Evolutionary conservation across 2,113 vertebrate species (phyloP).

Genomic region (Catharus fuscescens): DNA sequence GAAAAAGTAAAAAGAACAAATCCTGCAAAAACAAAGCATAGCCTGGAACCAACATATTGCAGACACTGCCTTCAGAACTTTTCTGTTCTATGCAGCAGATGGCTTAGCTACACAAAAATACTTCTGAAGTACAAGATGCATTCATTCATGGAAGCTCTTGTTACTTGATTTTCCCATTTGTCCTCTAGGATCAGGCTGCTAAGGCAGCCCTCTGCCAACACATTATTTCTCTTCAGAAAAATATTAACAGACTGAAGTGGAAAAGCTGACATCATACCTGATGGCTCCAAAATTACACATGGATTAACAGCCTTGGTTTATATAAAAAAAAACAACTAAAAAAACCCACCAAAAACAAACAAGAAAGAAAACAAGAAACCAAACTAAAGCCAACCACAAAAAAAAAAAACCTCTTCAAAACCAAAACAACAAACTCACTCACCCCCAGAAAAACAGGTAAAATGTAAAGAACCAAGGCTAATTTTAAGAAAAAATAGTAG

Average conservation of each 20-base stretch:
- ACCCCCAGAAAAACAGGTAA: neutral
- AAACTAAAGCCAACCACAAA: neutral
- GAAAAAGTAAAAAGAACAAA: neutral
- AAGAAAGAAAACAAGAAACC: neutral
- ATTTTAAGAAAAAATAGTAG: neutral
- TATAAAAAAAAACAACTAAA: neutral
- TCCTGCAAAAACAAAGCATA: neutral
- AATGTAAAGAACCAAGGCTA: neutral
- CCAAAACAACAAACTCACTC: neutral
- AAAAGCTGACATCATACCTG: neutral
- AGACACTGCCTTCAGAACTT: neutral
- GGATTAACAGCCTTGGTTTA: neutral
- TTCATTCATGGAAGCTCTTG: neutral
- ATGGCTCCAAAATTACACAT: neutral
- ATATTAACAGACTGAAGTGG: neutral
- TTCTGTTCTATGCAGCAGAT: neutral
- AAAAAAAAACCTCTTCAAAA: neutral
- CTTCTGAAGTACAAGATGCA: neutral
- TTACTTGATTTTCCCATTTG: neutral
- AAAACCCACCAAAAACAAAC: neutral
- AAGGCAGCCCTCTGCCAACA: neutral
- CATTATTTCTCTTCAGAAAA: neutral
- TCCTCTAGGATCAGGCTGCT: neutral
- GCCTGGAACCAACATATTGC: neutral
- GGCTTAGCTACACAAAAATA: neutral